Evolutionary conservation across 2,888 invertebrate species (phyloP).

Genomic region (Drosophila lacicola): DNA sequence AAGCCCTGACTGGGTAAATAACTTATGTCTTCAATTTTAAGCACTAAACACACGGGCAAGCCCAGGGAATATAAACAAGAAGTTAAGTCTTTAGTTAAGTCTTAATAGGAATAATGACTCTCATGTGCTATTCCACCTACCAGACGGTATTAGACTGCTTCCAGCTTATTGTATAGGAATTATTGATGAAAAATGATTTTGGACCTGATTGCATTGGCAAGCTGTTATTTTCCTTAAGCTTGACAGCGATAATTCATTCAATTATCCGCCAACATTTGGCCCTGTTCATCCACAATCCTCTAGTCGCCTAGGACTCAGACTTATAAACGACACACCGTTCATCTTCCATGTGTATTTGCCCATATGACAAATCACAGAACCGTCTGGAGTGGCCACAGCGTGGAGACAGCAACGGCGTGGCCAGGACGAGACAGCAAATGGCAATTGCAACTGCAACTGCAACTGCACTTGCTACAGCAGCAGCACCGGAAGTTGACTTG

Average conservation of each 20-base stretch:
- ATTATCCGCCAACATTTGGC: constrained; percentile 39
- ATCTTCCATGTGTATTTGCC: constrained; percentile 70
- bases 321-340: constrained; percentile 61
- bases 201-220: constrained; percentile 31
- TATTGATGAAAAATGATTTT: constrained; percentile 34
- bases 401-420: constrained; percentile 11
- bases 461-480: constrained; percentile 21
- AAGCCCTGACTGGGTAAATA: too few relatives aligned
- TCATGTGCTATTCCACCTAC: background rate
- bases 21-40: too few relatives aligned
- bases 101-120: constrained; percentile 8
- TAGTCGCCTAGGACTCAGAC: constrained; percentile 4
- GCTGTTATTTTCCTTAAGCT: constrained; percentile 41
- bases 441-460: constrained; percentile 25
- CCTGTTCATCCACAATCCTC: constrained; percentile 4
- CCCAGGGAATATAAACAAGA: too few relatives aligned
- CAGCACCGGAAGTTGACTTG: constrained; percentile 76
- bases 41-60: too few relatives aligned
- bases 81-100: background rate
- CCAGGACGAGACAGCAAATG: constrained; percentile 39
- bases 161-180: constrained; percentile 9
- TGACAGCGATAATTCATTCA: constrained; percentile 58
- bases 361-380: constrained; percentile 79
- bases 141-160: background rate
- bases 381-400: constrained; percentile 45